Base-by-base conservation (phyloP, 2,113 vertebrate genomes). In the Herpailurus yagouaroundi region DNA sequence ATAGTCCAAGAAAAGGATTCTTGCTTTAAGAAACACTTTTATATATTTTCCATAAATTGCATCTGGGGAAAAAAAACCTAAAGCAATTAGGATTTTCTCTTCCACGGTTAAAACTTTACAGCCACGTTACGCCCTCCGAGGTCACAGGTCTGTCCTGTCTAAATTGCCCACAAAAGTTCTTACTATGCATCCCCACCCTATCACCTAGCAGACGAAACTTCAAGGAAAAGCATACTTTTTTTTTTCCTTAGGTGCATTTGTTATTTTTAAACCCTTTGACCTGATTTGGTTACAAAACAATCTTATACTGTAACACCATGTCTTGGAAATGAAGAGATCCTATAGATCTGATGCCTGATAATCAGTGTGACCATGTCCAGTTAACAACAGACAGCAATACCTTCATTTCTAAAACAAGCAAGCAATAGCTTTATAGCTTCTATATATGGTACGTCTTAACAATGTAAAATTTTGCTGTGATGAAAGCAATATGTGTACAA, bases 401-500 rank as follows among this genome's bases (percentile, higher is more conserved):
- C 95, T 97, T 96, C 84, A 36, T 95, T 97, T 48, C 93, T 88
- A 93, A 96, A 98, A 94, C 52, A 94, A 80, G 97, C 94, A 89
- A 97, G 91, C 97, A 97, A 84, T 89, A 96, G 87, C 60, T 86
- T 36, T 85, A 21, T 5, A 96, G 48, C 92, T 91, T 92, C 86
- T 60, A 66, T 91, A 50, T 33, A 45, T 0, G 79, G 96, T 97
- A 95, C 80, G 2, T 96, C 98, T n/a, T 93, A 98, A 83, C 94
- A 25, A 84, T 98, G 94, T 98, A 97, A 98, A 97, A 81, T 97
- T 98, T 98, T 94, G 90, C 96, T 95, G 13, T 88, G 96, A 91
- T 98, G 91, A 98, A 98, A 98, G 55, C 97, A 98, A 95, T 97
- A 94, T 98, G 98, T 99, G 98, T 99, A 98, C 90, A 98, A 93